Evolutionary conservation across 2,113 vertebrate genomes (phyloP), one percentile per base, ranked within the genome.

Genomic region (Trichomycterus rosablanca): DNA sequence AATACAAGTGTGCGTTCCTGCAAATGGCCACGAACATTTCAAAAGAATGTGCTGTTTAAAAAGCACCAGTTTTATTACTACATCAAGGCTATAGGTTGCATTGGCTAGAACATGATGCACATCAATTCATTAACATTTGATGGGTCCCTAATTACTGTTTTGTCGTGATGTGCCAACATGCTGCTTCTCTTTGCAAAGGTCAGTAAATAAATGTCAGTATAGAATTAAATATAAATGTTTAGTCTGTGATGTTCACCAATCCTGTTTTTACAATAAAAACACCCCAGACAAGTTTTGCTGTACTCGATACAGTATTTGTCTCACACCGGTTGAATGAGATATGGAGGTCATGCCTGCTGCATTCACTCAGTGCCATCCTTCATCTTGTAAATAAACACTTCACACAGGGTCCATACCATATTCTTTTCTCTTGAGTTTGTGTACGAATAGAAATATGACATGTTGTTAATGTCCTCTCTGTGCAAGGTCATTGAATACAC

Each of bases 281-380:
- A n/a, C n/a, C n/a, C n/a, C n/a, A n/a, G n/a, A n/a, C n/a, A n/a
- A n/a, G n/a, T n/a, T n/a, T n/a, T n/a, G n/a, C n/a, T n/a, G n/a
- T n/a, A n/a, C n/a, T n/a, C n/a, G n/a, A n/a, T n/a, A 10, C 20
- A 18, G 11, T 55, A 15, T 39, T 1, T 58, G 11, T 32, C 34
- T 20, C 56, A 16, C 42, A 65, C 63, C 44, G 57, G 63, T 65
- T 65, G 63, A 65, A 56, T 65, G 52, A 65, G 63, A 56, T 32
- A 7, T 65, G 34, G 63, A 65, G 63, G 63, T 65, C 63, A 49
- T 49, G 46, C 15, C 22, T 42, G 35, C 46, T 62, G 46, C 46
- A 51, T 51, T 61, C 59, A 24, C 15, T 16, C 23, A 61, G 22
- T 44, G 23, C 10, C 58, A 50, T 61, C 32, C 42, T 34, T 45